Conservation (phyloP, 2,888 invertebrate species). For the Heliconius sara region DNA sequence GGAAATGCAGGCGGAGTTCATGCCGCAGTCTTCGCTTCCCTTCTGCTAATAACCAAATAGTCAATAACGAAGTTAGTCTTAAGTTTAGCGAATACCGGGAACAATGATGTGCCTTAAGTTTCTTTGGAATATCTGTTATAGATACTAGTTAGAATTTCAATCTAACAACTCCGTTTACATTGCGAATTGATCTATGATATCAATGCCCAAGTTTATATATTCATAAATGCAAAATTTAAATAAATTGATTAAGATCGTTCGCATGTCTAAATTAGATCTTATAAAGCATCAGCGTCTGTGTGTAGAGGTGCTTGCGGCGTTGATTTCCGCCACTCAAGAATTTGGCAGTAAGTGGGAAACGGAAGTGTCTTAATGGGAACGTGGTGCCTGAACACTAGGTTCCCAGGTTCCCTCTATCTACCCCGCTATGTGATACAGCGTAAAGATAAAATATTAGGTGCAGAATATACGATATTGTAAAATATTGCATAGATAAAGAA, state of each 20-base stretch:
- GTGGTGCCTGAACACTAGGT: too few species aligned
- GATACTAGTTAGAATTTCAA: conserved; percentile 49
- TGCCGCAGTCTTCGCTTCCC: conserved; percentile 16
- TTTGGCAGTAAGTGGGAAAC: too few species aligned
- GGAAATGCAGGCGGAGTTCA: conserved; percentile 16
- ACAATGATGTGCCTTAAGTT: conserved; percentile 45
- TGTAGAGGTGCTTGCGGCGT: too few species aligned
- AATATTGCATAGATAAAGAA: too few species aligned
- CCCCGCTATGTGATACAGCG: too few species aligned
- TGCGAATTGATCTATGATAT: conserved; percentile 42
- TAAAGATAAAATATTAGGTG: too few species aligned
- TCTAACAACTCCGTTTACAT: conserved; percentile 46
- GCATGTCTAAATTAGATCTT: not conserved
- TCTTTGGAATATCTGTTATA: conserved; percentile 40
- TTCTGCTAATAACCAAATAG: conserved; percentile 39
- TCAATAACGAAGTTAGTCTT: conserved; percentile 48
- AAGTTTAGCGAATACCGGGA: conserved; percentile 41
- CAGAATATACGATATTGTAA: too few species aligned
- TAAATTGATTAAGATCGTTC: not conserved
- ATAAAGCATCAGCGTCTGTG: too few species aligned
- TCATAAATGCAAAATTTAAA: not conserved
- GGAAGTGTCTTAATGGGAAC: too few species aligned
- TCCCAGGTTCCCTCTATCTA: too few species aligned
- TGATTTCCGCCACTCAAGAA: too few species aligned
- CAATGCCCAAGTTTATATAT: conserved; percentile 25